These are phyloP conservation scores for Reticulitermes lucifugus DNA, from an alignment of 2,888 invertebrate genomes.

Conservation along the genomic window DNA sequence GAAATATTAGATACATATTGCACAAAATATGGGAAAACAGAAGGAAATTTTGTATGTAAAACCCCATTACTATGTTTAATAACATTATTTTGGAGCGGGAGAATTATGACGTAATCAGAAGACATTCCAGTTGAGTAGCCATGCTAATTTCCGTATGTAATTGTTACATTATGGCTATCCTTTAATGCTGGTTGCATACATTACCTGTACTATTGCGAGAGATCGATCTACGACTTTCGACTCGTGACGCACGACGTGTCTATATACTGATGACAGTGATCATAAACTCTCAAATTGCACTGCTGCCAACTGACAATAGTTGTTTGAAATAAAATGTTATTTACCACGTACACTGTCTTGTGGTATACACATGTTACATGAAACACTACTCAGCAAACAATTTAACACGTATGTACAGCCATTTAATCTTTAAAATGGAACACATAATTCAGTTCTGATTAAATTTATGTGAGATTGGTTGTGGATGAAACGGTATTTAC, in stretches of 20 bases:
- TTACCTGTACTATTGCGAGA: conserved; percentile 29
- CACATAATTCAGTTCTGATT: too few relatives aligned
- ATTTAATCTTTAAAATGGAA: too few relatives aligned
- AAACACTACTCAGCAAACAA: too few relatives aligned
- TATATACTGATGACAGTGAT: conserved; percentile 7
- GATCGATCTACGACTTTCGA: conserved; percentile 9
- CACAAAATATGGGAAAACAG: neutral
- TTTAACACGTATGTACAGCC: too few relatives aligned
- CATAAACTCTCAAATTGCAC: neutral
- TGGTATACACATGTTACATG: too few relatives aligned
- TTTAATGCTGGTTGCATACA: conserved; percentile 14
- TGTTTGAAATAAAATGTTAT: too few relatives aligned
- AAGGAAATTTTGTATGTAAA: neutral
- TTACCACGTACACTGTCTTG: too few relatives aligned
- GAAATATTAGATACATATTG: too few relatives aligned
- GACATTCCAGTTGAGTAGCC: conserved; percentile 16
- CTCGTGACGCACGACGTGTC: neutral
- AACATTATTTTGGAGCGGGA: neutral
- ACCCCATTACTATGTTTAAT: neutral
- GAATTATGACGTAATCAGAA: conserved; percentile 39
- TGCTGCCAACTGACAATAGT: neutral
- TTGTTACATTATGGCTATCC: neutral
- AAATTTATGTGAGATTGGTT: too few relatives aligned
- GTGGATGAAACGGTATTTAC: too few relatives aligned
- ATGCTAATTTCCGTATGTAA: conserved; percentile 19